Base-by-base conservation (phyloP, 2,797 vertebrate genomes). In the Craterocephalus amniculus region DNA sequence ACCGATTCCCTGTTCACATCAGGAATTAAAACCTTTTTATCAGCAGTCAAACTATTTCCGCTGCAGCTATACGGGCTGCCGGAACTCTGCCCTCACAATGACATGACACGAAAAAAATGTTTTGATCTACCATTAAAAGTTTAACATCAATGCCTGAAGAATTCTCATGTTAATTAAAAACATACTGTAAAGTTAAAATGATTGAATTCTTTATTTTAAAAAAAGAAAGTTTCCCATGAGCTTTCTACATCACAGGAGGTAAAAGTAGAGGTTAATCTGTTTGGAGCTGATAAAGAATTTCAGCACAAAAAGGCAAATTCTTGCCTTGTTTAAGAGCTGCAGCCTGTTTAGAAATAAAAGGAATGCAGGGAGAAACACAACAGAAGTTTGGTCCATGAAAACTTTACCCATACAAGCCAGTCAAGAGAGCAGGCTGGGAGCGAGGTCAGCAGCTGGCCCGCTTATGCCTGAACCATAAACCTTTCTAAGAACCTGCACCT, bases 401-500 rank as follows among this genome's bases (percentile, higher is more conserved):
- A 89, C 78, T 89, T 89, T 71, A 79, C 49, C 73, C 38, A 48
- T 16, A 71, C 63, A 55, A 74, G 63, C 68, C 56, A 70, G 80
- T 76, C 65, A 90, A 82, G 75, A 87, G 78, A 73, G 79, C 71
- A 81, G 80, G 68, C 61, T 60, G 34, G 65, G 66, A 63, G 58
- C n/a, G 31, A 73, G 76, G 74, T 85, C 83, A 58, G 40, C 13
- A 64, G 59, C 61, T 80, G 64, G 76, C 82, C 74, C 1, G n/a
- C 55, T 75, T 51, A 22, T 62, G 59, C 36, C 51, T 70, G 65
- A 80, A 62, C 72, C 12, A 2, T 34, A 69, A 65, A 79, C 63
- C 67, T 24, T 80, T 45, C 54, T 7, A 72, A 70, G 52, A 85
- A 87, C 84, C 74, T 83, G 67, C 69, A 84, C 58, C 59, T 86